Evolutionary conservation across 2,888 invertebrate genomes (phyloP).

Genomic region (Drosophila meridiana): DNA sequence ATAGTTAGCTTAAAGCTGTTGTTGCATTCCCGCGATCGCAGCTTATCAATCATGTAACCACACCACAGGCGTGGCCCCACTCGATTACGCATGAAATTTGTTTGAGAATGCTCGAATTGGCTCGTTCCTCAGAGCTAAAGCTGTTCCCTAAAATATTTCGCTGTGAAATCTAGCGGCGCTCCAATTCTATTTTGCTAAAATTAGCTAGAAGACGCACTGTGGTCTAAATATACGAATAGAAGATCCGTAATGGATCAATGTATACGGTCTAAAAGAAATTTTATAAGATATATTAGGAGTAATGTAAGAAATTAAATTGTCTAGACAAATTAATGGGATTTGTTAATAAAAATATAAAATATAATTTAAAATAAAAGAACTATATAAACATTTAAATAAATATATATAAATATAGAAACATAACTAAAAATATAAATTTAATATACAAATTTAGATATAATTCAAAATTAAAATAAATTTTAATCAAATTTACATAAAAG

Average conservation of each 20-base stretch:
- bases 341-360: no score
- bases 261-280: not conserved
- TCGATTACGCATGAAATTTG: constrained; percentile 32
- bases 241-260: no score
- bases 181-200: constrained; percentile 56
- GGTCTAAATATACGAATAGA: constrained; percentile 12
- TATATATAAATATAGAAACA: no score
- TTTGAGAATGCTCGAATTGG: not conserved
- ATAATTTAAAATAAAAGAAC: no score
- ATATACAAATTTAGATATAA: no score
- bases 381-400: no score
- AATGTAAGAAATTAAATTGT: no score
- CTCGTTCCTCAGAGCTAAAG: not conserved
- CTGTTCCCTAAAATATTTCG: constrained; percentile 13
- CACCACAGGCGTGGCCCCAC: constrained; percentile 12
- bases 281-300: not conserved
- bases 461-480: no score
- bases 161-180: constrained; percentile 37
- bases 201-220: constrained; percentile 42
- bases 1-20: constrained; percentile 35
- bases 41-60: constrained; percentile 41
- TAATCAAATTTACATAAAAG: no score
- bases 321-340: no score
- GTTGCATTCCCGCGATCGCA: constrained; percentile 34
- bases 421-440: no score